These are phyloP conservation scores for Euphonia xanthogaster DNA, from an alignment of 2,797 vertebrate genomes.

Conservation along the genomic window DNA sequence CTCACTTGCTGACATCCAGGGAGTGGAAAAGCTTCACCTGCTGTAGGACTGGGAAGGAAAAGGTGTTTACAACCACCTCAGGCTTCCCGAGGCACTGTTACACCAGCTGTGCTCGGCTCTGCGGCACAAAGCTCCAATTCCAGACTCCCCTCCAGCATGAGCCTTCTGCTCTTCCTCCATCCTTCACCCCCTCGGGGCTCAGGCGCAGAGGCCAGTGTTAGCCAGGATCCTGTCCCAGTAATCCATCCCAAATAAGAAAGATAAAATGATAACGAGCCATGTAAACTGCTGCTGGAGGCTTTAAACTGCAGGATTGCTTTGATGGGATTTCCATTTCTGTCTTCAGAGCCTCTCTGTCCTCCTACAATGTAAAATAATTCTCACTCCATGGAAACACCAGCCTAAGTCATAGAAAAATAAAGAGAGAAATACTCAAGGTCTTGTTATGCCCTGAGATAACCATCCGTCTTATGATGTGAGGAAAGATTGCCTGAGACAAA, in stretches of 20 bases:
- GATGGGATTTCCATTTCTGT: constrained; percentile 10
- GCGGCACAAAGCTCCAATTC: background rate
- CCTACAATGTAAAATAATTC: background rate
- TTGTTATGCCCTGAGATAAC: constrained; percentile 38
- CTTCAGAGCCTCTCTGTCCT: constrained; percentile 10
- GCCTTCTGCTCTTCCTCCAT: background rate
- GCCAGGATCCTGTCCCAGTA: background rate
- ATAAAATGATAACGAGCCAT: background rate
- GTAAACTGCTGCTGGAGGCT: background rate
- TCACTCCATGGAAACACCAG: background rate
- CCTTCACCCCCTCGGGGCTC: background rate
- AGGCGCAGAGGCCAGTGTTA: accelerated
- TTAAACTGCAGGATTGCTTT: background rate
- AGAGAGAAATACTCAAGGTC: constrained; percentile 42
- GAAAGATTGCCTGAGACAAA: constrained; percentile 46
- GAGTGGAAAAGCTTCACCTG: background rate
- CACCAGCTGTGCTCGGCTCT: background rate
- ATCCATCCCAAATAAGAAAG: background rate
- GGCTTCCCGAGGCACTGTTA: background rate
- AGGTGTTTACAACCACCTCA: background rate
- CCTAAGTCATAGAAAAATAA: constrained; percentile 10
- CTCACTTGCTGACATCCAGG: background rate
- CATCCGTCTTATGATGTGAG: constrained; percentile 36
- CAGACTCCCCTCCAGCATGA: background rate
- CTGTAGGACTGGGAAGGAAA: background rate